Evolutionary conservation across 2,888 invertebrate species (phyloP), one percentile per base, ranked within the genome.

Genomic region (Drosophila prolongata): DNA sequence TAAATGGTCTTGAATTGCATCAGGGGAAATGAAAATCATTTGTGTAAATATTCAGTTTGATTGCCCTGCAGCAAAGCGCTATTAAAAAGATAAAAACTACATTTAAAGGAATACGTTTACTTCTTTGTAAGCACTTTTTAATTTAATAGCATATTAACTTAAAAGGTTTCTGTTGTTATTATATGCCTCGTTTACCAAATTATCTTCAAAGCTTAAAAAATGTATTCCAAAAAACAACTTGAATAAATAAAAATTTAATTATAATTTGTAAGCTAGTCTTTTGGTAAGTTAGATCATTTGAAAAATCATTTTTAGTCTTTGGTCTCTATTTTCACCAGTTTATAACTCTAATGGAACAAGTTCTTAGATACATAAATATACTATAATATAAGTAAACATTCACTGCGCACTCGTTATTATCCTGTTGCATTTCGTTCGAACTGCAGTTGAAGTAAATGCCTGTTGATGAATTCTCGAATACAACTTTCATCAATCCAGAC

Each of bases 381-480:
- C 40, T 49, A 13, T 2, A 30, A 34, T 16, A 46, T 11, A 16
- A 1, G 16, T 42, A 16, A 10, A 19, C 8, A 14, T 47, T 37
- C 68, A 65, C 49, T 57, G 49, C 62, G 53, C 64, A 56, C 57
- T 71, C 71, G 44, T 80, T 72, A 66, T 78, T 66, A 76, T 78
- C 81, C 65, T 80, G 91, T 83, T 91, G 90, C 77, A 77, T 80
- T 72, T 79, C 75, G 91, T 89, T 77, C 76, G 84, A 91, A 91
- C 91, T 90, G 91, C 89, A 89, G 82, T 90, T 91, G 90, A 90
- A 90, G 90, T 91, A 90, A 90, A 90, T 90, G 90, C 80, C 91
- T 91, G 90, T 91, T 90, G 90, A 90, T 91, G 90, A 90, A 83
- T 86, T 86, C 76, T 81, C 76, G 69, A 79, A 87, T 84, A 68